Base-by-base conservation (phyloP, 1,140 invertebrate genomes). In the Drosophila subpulchrella region DNA sequence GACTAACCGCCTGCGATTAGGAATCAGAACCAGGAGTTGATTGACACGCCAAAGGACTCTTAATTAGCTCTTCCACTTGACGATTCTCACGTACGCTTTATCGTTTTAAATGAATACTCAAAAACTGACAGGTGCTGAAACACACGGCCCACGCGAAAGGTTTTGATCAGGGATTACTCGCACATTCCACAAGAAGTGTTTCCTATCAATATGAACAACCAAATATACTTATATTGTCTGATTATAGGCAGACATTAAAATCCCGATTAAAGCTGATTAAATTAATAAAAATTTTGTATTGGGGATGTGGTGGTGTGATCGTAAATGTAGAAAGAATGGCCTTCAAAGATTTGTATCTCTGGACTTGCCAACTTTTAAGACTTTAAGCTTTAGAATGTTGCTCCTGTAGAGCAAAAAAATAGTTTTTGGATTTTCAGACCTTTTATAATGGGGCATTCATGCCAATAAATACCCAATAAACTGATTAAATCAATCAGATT, bases 1-100 rank as follows among this genome's bases (percentile, higher is more conserved):
- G 90, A 1, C 51, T 78, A 8, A 92, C 81, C 15, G 82, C 83
- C 0, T 91, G 90, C 50, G 66, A 91, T 82, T 38, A 38, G 32
- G 53, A 50, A 15, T 13, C 11, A 15, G 3, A 13, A 47, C 13
- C 15, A 11, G n/a, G 11, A 17, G 30, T 7, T 77, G 63, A 86
- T 82, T 65, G 63, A 54, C 41, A 53, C 38, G 17, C 57, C 39
- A 13, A 78, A 58, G 56, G 41, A 83, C 60, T 32, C 48, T 78
- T 72, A 65, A 72, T 66, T 50, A 75, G 30, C 53, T 24, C 8
- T 13, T 6, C 62, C 53, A 38, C 55, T 50, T 15, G n/a, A 44
- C 62, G 68, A 85, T 73, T 60, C 81, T 81, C 78, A 81, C 58
- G 67, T 73, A 76, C 54, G 44, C 59, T 30, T 78, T 83, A 68